phyloP scores from a whole-genome alignment of 2,888 invertebrate species.

The Carabus problematicus region DNA sequence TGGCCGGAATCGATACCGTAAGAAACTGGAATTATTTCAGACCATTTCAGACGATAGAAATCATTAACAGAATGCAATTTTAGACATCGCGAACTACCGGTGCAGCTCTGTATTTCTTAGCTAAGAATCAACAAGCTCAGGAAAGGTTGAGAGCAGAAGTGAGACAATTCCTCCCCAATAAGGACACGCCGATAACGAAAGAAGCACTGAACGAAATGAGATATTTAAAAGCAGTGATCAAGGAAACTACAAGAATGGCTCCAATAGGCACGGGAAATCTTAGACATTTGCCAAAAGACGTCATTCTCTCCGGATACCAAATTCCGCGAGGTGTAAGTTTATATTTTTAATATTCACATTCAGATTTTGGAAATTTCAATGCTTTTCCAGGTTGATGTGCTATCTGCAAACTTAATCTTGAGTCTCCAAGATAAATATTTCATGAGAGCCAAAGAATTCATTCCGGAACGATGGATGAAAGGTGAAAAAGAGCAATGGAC shows the following conservation, averaged over 20 bases:
- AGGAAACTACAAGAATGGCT: constrained; percentile 64
- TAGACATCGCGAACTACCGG: constrained; percentile 61
- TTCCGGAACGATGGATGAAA: too few species aligned
- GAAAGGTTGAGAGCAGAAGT: constrained; percentile 58
- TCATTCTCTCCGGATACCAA: constrained; percentile 56
- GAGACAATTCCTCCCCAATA: constrained; percentile 48
- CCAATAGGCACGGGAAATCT: constrained; percentile 49
- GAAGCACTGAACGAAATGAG: constrained; percentile 55
- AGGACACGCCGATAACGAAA: constrained; percentile 53
- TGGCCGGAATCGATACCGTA: not conserved
- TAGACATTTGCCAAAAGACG: constrained; percentile 51
- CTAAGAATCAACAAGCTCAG: constrained; percentile 58
- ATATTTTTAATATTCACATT: not conserved
- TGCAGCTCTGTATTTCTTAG: constrained; percentile 58
- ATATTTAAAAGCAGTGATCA: constrained; percentile 70
- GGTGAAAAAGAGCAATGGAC: constrained; percentile 50
- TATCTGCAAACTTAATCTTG: too few species aligned
- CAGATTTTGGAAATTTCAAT: constrained; percentile 36
- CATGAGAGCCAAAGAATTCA: constrained; percentile 47
- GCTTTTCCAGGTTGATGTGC: too few species aligned
- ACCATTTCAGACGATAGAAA: not conserved
- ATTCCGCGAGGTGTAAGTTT: constrained; percentile 56
- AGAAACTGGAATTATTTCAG: not conserved
- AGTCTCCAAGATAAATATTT: constrained; percentile 52
- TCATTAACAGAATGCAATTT: constrained; percentile 27